Evolutionary conservation across 2,797 vertebrate species (phyloP).

Genomic region (Mionectes olivaceus): DNA sequence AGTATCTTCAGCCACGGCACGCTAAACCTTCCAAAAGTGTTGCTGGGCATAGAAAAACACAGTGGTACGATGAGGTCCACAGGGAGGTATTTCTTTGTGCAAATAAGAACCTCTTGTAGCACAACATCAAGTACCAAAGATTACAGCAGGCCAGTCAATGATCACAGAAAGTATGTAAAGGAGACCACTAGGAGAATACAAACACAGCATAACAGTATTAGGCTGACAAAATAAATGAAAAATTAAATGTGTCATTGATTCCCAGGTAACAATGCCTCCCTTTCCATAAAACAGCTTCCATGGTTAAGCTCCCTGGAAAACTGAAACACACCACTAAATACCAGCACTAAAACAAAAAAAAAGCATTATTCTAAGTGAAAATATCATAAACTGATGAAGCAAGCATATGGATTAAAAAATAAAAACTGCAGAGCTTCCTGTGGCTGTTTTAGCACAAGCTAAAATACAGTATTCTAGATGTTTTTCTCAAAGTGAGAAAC

Average conservation of each 20-base stretch:
- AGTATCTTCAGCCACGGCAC: background rate
- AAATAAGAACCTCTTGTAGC: background rate
- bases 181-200: background rate
- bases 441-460: background rate
- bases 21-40: background rate
- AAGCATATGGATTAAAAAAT: background rate
- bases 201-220: background rate
- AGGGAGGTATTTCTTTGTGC: rapidly evolving
- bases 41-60: background rate
- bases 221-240: background rate
- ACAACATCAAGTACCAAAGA: background rate
- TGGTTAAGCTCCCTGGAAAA: background rate
- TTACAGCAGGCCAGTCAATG: background rate
- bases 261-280: background rate
- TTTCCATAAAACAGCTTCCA: background rate
- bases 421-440: background rate
- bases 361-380: background rate
- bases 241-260: background rate
- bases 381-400: background rate
- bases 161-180: background rate
- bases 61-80: background rate
- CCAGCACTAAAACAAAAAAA: background rate
- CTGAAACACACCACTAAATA: background rate
- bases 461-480: background rate
- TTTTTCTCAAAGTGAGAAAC: background rate